Evolutionary conservation across 2,797 vertebrate species (phyloP).

Genomic region (Apodemus agrarius): DNA sequence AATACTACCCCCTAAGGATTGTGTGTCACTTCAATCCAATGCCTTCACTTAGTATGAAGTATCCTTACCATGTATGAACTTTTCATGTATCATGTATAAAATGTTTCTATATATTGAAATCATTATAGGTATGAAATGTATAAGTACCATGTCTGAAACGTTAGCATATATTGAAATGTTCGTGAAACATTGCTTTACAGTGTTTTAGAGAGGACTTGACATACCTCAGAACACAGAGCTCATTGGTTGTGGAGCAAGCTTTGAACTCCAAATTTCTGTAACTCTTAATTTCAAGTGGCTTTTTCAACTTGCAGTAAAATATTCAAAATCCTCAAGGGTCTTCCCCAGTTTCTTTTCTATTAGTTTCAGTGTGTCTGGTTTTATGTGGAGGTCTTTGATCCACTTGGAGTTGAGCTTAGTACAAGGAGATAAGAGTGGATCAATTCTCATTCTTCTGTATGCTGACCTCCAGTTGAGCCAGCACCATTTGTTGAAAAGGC

Average conservation of each 20-base stretch:
- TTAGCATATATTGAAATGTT: neutral
- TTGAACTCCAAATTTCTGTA: neutral
- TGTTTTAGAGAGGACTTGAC: neutral
- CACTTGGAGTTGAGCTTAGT: too few relatives aligned
- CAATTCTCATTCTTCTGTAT: too few relatives aligned
- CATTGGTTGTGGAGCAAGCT: neutral
- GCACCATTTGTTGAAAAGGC: too few relatives aligned
- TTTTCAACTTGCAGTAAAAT: neutral
- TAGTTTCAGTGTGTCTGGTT: too few relatives aligned
- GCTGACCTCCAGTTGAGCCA: too few relatives aligned
- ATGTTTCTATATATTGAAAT: neutral
- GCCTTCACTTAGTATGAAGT: neutral
- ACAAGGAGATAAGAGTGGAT: too few relatives aligned
- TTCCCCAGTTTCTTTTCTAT: too few relatives aligned
- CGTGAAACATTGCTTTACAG: neutral
- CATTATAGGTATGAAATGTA: neutral
- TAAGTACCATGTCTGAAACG: neutral
- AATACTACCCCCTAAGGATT: neutral
- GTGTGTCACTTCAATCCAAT: neutral
- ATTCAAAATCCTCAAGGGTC: neutral
- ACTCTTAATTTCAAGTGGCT: neutral
- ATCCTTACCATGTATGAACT: neutral
- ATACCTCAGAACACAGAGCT: neutral
- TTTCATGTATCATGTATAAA: neutral
- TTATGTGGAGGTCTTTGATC: too few relatives aligned